These are phyloP conservation scores for Panorpa germanica DNA, from an alignment of 2,888 invertebrate species.

Conservation along the genomic window DNA sequence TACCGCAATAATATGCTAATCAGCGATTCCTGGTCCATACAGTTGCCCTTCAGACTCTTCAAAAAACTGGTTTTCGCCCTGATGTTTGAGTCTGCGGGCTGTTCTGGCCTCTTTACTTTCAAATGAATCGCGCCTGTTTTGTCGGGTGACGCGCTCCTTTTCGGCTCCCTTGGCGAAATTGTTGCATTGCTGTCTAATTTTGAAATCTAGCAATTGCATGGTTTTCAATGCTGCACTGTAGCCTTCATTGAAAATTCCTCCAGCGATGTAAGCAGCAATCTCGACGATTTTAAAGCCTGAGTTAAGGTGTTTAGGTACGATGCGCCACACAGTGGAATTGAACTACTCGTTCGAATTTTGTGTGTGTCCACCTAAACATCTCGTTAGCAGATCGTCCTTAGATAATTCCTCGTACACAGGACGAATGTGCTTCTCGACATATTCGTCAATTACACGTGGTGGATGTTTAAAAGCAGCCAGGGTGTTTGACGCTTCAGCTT, in stretches of 20 bases:
- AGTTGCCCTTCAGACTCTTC: constrained; percentile 10
- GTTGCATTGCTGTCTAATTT: no score
- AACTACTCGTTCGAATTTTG: constrained; percentile 9
- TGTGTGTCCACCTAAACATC: constrained; percentile 9
- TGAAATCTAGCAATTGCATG: constrained; percentile 1
- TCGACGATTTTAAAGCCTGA: constrained; percentile 12
- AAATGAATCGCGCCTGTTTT: no score
- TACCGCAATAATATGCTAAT: no score
- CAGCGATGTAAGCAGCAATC: constrained; percentile 11
- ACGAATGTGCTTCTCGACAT: constrained; percentile 9
- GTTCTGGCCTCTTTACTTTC: constrained; percentile 11
- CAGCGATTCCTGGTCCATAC: constrained; percentile 9
- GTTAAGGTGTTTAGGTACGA: constrained; percentile 6
- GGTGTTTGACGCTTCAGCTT: constrained; percentile 4
- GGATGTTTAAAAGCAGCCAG: not conserved
- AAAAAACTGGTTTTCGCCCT: constrained; percentile 10
- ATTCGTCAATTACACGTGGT: constrained; percentile 6
- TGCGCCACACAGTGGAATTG: constrained; percentile 7
- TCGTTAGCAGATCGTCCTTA: constrained; percentile 8
- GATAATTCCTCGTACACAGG: constrained; percentile 11
- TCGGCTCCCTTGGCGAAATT: no score
- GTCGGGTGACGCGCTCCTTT: no score
- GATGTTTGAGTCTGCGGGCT: constrained; percentile 9
- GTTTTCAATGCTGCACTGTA: not conserved
- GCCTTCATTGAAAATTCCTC: constrained; percentile 8